phyloP scores from a whole-genome alignment of 2,888 invertebrate genomes.

The Lasioglossum oenotherae region DNA sequence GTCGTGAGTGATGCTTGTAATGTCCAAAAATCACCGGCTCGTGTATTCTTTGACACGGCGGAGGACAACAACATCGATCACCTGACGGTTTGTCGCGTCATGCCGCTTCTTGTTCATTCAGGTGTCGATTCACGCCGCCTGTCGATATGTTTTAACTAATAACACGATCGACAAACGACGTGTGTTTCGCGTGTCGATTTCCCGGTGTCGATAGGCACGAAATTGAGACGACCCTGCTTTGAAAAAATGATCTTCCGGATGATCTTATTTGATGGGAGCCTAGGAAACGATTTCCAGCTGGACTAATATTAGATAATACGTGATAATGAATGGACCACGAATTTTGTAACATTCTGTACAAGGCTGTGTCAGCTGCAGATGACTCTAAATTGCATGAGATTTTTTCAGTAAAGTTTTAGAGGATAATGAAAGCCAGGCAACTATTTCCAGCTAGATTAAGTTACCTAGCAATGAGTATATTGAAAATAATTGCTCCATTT shows the following conservation, averaged over 20 bases:
- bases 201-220: slow-evolving; percentile 16
- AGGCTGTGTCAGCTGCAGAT: too few relatives aligned
- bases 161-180: slow-evolving; percentile 51
- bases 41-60: slow-evolving; percentile 33
- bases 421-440: background rate
- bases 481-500: background rate
- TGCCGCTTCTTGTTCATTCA: slow-evolving; percentile 73
- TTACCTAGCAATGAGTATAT: background rate
- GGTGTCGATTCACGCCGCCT: slow-evolving; percentile 73
- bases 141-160: slow-evolving; percentile 71
- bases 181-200: slow-evolving; percentile 12
- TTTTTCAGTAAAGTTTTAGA: background rate
- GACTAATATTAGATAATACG: too few relatives aligned
- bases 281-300: too few relatives aligned
- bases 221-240: background rate
- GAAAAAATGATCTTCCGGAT: background rate
- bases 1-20: slow-evolving; percentile 42
- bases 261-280: background rate
- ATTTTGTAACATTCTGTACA: background rate
- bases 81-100: slow-evolving; percentile 77
- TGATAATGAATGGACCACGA: background rate
- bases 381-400: background rate
- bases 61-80: slow-evolving; percentile 77
- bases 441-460: background rate
- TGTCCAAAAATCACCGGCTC: slow-evolving; percentile 37